phyloP scores from a whole-genome alignment of 2,888 invertebrate species.

The Coelogynopora nodosa region DNA sequence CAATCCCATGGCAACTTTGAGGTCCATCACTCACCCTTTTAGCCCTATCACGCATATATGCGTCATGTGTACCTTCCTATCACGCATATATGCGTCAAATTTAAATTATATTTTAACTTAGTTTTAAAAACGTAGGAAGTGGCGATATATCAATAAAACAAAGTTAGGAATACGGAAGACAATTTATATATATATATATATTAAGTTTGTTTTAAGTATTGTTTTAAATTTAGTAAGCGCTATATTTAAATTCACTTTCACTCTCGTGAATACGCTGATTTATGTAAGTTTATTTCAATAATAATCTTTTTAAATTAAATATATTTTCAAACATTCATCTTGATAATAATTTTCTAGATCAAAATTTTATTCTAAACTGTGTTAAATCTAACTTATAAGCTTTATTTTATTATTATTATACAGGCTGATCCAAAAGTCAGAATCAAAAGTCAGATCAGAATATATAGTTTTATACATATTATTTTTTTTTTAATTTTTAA shows the following conservation, averaged over 20 bases:
- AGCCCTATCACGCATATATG: constrained; percentile 31
- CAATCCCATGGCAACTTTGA: too few species aligned
- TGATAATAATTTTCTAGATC: too few species aligned
- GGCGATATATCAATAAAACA: neutral
- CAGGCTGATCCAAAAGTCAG: too few species aligned
- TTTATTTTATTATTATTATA: too few species aligned
- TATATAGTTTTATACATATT: too few species aligned
- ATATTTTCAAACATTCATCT: too few species aligned
- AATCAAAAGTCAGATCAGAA: too few species aligned
- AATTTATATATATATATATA: neutral
- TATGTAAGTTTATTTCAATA: neutral
- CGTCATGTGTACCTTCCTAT: constrained; percentile 24
- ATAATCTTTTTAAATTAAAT: neutral
- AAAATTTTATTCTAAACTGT: too few species aligned
- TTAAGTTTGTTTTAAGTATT: neutral
- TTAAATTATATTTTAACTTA: neutral
- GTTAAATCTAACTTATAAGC: too few species aligned
- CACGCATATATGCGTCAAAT: constrained; percentile 28
- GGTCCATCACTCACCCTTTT: constrained; percentile 9
- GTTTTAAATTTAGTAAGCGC: neutral
- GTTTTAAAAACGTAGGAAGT: neutral
- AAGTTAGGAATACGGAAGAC: neutral
- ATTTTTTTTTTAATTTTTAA: too few species aligned
- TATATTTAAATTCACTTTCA: neutral
- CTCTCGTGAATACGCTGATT: neutral